Evolutionary conservation across 2,113 vertebrate species (phyloP).

Genomic region (Leucopsar rothschildi): DNA sequence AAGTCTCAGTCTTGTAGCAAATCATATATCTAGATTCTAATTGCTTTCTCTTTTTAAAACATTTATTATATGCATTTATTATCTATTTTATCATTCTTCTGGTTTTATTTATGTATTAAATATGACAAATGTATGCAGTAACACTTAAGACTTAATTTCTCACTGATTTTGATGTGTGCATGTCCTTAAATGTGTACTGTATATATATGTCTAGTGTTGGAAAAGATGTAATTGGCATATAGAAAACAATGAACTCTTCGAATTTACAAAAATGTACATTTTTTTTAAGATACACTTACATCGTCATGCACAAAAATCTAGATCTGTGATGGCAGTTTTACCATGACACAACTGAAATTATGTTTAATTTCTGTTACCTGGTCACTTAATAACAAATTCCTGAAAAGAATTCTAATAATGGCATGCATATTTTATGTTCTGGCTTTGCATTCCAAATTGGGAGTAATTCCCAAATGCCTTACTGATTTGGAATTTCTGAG

Average conservation of each 20-base stretch:
- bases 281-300: not conserved
- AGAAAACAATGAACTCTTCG: not conserved
- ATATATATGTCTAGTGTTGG: not conserved
- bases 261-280: not conserved
- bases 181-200: not conserved
- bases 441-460: not conserved
- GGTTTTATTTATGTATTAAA: not conserved
- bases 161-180: not conserved
- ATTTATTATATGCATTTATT: not conserved
- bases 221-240: not conserved
- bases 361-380: not conserved
- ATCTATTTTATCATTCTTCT: not conserved
- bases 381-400: not conserved
- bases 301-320: not conserved
- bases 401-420: not conserved
- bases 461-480: not conserved
- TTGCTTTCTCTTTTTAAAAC: not conserved
- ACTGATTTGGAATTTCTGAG: conserved; percentile 21
- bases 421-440: not conserved
- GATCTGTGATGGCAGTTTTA: conserved; percentile 16
- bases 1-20: conserved; percentile 42
- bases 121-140: conserved; percentile 2
- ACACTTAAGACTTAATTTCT: not conserved
- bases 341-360: not conserved
- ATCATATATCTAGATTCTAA: conserved; percentile 20